A percentile compares a stretch with the other conserved stretches of the same genome.
phyloP scores from a whole-genome alignment of 2,888 invertebrate genomes.

The Hypolimnas misippus region DNA sequence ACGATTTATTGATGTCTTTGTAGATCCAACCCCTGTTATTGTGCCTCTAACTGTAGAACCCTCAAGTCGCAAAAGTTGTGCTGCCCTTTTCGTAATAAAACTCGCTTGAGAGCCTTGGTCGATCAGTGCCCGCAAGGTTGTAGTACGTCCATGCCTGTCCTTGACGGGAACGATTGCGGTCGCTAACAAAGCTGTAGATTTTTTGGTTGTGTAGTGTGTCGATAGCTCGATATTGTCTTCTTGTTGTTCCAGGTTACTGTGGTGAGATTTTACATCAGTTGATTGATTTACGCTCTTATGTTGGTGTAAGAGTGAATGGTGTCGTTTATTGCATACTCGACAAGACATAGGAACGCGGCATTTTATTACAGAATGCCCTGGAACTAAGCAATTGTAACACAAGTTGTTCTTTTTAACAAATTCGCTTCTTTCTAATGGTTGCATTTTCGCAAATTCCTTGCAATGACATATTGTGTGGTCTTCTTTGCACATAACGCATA shows the following conservation, averaged over 20 bases:
- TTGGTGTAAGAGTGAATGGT: too few relatives aligned
- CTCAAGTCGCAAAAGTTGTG: conserved; percentile 1
- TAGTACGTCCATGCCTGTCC: not conserved
- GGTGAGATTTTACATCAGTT: too few relatives aligned
- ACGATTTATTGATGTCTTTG: not conserved
- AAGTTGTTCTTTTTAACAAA: conserved; percentile 2
- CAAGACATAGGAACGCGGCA: conserved; percentile 1
- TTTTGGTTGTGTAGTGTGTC: too few relatives aligned
- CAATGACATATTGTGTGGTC: conserved; percentile 6
- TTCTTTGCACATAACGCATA: conserved; percentile 4
- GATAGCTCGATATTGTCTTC: too few relatives aligned
- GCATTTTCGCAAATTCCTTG: not conserved
- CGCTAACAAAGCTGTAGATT: too few relatives aligned
- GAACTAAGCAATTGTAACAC: conserved; percentile 1
- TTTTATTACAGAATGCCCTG: not conserved
- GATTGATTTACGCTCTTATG: too few relatives aligned
- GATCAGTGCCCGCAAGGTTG: not conserved
- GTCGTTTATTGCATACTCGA: conserved; percentile 3
- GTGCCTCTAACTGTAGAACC: not conserved
- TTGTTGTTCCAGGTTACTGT: too few relatives aligned
- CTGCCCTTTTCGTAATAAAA: conserved; percentile 2
- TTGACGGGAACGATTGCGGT: not conserved
- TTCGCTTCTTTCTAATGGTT: conserved; percentile 7
- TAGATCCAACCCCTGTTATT: not conserved
- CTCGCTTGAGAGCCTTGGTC: conserved; percentile 8